Percentiles rank a stretch among this genome's conserved stretches.
phyloP scores from a whole-genome alignment of 2,888 invertebrate genomes.

The Eulithis prunata region DNA sequence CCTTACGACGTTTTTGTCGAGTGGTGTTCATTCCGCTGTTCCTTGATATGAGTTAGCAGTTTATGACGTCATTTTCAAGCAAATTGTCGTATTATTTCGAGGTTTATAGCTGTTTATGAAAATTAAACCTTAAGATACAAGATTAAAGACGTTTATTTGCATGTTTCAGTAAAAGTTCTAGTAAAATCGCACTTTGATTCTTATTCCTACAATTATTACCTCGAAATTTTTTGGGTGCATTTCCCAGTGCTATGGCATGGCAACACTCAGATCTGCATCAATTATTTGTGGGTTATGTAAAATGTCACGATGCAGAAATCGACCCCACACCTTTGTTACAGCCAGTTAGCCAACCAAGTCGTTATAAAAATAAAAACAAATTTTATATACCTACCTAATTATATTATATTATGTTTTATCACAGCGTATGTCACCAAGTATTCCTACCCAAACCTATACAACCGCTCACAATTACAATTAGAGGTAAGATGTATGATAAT shows the following conservation, averaged over 20 bases:
- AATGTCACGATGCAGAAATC: too few species aligned
- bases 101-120: constrained; percentile 1
- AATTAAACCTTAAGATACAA: background rate
- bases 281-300: too few species aligned
- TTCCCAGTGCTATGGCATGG: too few species aligned
- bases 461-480: background rate
- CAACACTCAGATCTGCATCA: too few species aligned
- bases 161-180: background rate
- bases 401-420: too few species aligned
- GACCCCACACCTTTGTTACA: too few species aligned
- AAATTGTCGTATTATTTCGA: constrained; percentile 21
- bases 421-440: too few species aligned
- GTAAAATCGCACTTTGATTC: background rate
- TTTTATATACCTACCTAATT: too few species aligned
- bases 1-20: constrained; percentile 42
- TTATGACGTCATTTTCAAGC: constrained; percentile 28
- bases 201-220: too few species aligned
- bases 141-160: background rate
- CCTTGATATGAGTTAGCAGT: constrained; percentile 28
- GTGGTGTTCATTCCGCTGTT: constrained; percentile 25
- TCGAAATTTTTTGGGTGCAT: too few species aligned
- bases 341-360: too few species aligned
- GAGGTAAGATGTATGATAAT: background rate
- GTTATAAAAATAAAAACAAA: too few species aligned
- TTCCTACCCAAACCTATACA: background rate